Conservation (phyloP, 2,797 vertebrate genomes). For the Characodon lateralis region DNA sequence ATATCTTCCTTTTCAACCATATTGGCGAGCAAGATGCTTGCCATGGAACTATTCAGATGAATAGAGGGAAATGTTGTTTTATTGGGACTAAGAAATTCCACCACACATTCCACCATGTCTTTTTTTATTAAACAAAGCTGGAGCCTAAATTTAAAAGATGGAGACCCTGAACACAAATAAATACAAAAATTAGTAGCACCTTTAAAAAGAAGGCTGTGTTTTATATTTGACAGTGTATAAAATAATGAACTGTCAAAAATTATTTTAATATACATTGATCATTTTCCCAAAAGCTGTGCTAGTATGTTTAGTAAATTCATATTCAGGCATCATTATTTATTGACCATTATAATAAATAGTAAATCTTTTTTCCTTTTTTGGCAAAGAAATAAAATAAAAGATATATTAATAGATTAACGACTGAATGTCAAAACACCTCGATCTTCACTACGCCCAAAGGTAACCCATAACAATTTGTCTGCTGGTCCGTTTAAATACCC, state of each 20-base stretch:
- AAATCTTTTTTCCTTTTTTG: background rate
- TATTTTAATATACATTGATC: background rate
- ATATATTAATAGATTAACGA: background rate
- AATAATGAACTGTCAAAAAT: background rate
- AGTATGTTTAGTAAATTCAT: background rate
- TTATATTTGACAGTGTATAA: background rate
- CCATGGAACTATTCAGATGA: too few relatives aligned
- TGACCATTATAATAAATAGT: background rate
- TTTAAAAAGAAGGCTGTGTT: background rate
- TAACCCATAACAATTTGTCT: background rate
- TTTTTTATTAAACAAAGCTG: background rate
- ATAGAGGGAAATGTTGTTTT: background rate
- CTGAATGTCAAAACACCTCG: background rate
- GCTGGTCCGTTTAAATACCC: background rate
- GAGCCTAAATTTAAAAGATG: background rate
- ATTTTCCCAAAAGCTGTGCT: background rate
- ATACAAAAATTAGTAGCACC: background rate
- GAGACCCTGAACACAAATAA: too few relatives aligned
- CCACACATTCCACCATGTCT: background rate
- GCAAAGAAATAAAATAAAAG: background rate
- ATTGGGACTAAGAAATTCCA: background rate
- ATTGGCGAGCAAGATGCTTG: too few relatives aligned
- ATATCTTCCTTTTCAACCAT: background rate
- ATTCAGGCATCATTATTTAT: background rate
- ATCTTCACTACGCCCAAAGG: background rate